Base-by-base conservation (phyloP, 1,140 invertebrate genomes). In the Bombus soroeensis region DNA sequence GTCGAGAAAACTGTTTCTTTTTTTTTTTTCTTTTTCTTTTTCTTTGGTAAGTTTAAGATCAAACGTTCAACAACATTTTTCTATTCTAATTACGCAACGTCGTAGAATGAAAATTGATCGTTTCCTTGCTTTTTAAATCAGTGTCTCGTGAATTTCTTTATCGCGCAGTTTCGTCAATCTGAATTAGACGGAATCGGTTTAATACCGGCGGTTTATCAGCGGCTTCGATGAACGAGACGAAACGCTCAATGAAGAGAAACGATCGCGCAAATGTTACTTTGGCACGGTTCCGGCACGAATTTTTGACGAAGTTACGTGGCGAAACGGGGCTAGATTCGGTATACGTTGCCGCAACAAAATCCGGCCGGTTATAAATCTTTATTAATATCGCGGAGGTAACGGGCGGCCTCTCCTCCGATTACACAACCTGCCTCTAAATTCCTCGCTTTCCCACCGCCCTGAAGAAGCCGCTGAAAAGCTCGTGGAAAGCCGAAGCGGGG, bases 331-430 rank as follows among this genome's bases (percentile, higher is more conserved):
- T 28, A 28, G 13, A 57, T 32, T 32, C 41, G 41, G 22, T 37
- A 3, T 25, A 39, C 18, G 43, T 32, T 77, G 59, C 25, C 39
- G 25, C 64, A 34, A 59, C 15, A 41, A 75, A 47, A 53, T 86
- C 62, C 62, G 59, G 10, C 37, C 41, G 62, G 13, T 79, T 79
- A 73, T 85, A 84, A 88, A 90, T 85, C 70, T 88, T 77, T 81
- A 86, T 83, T 88, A 90, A 90, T 88, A 86, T 75, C 74, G 32
- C 32, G 22, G 41, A 12, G 66, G 32, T 37, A 62, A 78, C 64
- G 41, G 32, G 5, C 62, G 25, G 41, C 18, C 53, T 75, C 57
- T 82, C 37, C 72, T 53, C 39, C 68, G 74, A 83, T 88, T 83
- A 89, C 37, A 53, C 62, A 81, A 77, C 81, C 64, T 32, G 39